Evolutionary conservation across 2,888 invertebrate species (phyloP), one percentile per base, ranked within the genome.

Genomic region (Pheosia tremula): DNA sequence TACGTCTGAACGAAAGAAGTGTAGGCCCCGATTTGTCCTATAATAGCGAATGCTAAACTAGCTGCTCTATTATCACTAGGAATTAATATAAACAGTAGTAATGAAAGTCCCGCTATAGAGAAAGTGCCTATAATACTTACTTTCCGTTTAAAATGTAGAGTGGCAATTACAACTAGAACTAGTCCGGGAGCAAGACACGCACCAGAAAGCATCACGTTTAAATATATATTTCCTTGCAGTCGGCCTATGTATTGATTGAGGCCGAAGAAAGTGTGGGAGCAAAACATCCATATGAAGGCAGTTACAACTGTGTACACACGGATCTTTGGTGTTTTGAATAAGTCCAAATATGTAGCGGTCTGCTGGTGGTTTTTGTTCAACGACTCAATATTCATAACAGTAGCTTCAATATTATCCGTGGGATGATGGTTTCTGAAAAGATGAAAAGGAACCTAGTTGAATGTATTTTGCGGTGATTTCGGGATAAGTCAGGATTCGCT

Each of bases 201-300:
- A 6, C 89, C 97, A 11, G 97, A 96, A 5, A 97, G 85, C 58
- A 97, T 95, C 53, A 98, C 97, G 81, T 97, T 98, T 3, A 97
- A 68, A 81, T 97, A 98, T 59, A 97, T 95, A 78, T 97, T 94
- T 4, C 97, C 97, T 60, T 96, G 96, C 13, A 97, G 89, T 65
- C 96, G 95, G 0, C 96, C 96, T 58, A 97, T 96, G 81, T 96
- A 97, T 80, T 97, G 97, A 37, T 97, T 96, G 50, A 98, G 94
- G 0, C 98, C 98, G 77, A 97, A 98, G 85, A 97, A 97, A 57
- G 97, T 96, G 83, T 97, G 94, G 5, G 97, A 96, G 61, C 97
- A 96, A 5, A 96, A 96, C 66, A 96, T 90, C 98, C 97, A 97
- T 72, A 96, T 95, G 65, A 96, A 95, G 64, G 95, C 95, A 74